These are phyloP conservation scores for Poecilia gillii DNA, from an alignment of 2,797 vertebrate species.

Conservation along the genomic window DNA sequence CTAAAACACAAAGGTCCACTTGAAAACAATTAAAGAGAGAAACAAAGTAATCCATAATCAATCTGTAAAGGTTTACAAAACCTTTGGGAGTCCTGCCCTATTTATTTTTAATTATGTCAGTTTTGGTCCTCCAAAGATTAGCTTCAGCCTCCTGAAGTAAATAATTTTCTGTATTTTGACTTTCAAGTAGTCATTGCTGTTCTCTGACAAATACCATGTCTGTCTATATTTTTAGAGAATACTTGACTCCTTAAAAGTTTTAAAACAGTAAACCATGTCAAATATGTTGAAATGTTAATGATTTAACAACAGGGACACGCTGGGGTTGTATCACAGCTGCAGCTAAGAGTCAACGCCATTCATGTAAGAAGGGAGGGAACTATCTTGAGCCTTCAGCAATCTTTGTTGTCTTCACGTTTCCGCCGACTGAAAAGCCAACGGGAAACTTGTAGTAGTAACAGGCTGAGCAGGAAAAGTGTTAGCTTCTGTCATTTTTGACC, in stretches of 20 bases:
- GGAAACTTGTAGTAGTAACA: background rate
- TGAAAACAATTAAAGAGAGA: background rate
- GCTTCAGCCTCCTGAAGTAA: background rate
- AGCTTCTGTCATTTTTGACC: background rate
- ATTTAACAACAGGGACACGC: background rate
- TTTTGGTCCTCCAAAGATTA: too few relatives aligned
- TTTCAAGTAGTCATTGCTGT: too few relatives aligned
- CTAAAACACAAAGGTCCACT: background rate
- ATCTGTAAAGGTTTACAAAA: background rate
- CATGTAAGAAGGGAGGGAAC: background rate
- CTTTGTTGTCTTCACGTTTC: conserved; percentile 31
- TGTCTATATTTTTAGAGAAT: background rate
- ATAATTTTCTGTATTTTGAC: background rate
- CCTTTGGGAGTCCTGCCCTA: background rate
- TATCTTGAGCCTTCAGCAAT: conserved; percentile 33
- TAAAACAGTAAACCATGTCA: background rate
- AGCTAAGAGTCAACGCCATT: background rate
- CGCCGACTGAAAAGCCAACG: background rate
- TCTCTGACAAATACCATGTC: too few relatives aligned
- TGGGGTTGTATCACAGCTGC: background rate
- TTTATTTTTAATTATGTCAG: too few relatives aligned
- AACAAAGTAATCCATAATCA: background rate
- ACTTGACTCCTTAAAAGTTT: background rate
- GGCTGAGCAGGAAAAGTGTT: background rate
- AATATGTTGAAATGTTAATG: background rate